These are phyloP conservation scores for Kradibia gibbosae DNA, from an alignment of 1,140 invertebrate genomes.

Conservation along the genomic window DNA sequence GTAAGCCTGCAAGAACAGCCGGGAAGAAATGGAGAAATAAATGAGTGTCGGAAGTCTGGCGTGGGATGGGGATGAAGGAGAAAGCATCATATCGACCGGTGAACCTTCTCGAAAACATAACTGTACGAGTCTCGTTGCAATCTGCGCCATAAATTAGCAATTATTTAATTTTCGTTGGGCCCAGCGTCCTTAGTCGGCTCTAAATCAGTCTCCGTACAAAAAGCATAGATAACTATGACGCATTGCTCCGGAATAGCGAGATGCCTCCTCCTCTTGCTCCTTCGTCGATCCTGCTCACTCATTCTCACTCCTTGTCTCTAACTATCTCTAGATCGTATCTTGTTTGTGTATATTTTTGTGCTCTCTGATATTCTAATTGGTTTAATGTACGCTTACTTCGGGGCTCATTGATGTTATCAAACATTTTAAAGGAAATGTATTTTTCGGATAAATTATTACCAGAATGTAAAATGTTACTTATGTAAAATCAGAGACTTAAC, in stretches of 20 bases:
- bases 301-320: background rate
- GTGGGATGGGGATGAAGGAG: slow-evolving; percentile 44
- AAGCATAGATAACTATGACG: slow-evolving; percentile 75
- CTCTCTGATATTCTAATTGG: too few relatives aligned
- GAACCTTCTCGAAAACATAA: slow-evolving; percentile 36
- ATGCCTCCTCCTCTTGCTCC: slow-evolving; percentile 41
- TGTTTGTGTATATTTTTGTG: slow-evolving; percentile 37
- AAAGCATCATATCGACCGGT: slow-evolving; percentile 57
- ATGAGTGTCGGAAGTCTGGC: slow-evolving; percentile 24
- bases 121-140: slow-evolving; percentile 55
- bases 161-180: slow-evolving; percentile 74
- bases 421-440: too few relatives aligned
- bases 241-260: slow-evolving; percentile 70
- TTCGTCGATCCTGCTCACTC: background rate
- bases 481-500: too few relatives aligned
- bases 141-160: slow-evolving; percentile 73
- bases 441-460: too few relatives aligned
- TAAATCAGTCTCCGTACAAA: slow-evolving; percentile 74
- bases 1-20: background rate
- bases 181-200: slow-evolving; percentile 73
- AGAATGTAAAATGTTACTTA: too few relatives aligned
- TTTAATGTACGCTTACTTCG: too few relatives aligned
- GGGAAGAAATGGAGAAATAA: background rate
- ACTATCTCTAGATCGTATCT: background rate
- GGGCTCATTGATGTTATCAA: too few relatives aligned